These are phyloP conservation scores for Coleophora deauratella DNA, from an alignment of 2,888 invertebrate species.

Conservation along the genomic window DNA sequence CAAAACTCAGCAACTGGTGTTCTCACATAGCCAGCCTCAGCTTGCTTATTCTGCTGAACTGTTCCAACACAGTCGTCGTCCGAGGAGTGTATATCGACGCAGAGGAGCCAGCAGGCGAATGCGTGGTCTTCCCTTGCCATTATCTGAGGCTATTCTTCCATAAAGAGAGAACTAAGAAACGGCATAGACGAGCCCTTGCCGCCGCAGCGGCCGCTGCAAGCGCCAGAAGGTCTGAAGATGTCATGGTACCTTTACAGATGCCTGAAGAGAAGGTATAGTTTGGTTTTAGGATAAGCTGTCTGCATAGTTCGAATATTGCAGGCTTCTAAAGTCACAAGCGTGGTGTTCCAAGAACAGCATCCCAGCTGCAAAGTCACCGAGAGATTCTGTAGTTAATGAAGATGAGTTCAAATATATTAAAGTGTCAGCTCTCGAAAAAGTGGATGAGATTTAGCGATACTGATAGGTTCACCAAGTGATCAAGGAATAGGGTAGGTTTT, in stretches of 20 bases:
- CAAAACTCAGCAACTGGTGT: conserved; percentile 85
- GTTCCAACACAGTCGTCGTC: conserved; percentile 89
- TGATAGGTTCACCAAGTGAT: no score
- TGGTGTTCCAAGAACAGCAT: no score
- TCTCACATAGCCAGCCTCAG: conserved; percentile 83
- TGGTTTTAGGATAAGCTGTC: no score
- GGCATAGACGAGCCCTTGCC: conserved; percentile 50
- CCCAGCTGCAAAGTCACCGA: no score
- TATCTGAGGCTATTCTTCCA: conserved; percentile 86
- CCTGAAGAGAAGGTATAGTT: conserved; percentile 59
- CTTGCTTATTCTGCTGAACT: conserved; percentile 85
- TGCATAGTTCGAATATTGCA: no score
- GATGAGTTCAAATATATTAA: no score
- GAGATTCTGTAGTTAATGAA: no score
- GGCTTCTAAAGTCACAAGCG: no score
- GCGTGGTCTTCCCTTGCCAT: conserved; percentile 88
- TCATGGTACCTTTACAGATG: conserved; percentile 49
- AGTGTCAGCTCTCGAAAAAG: no score
- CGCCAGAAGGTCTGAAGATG: conserved; percentile 44
- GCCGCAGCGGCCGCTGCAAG: conserved; percentile 38
- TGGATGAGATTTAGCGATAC: no score
- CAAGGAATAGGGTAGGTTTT: no score
- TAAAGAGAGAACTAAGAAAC: conserved; percentile 77
- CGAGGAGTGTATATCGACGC: conserved; percentile 92
- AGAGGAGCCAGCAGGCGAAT: conserved; percentile 86